A percentile compares a stretch with the other conserved stretches of the same genome.
These are phyloP conservation scores for Poicephalus meyeri DNA, from an alignment of 2,113 vertebrate genomes.

Conservation along the genomic window DNA sequence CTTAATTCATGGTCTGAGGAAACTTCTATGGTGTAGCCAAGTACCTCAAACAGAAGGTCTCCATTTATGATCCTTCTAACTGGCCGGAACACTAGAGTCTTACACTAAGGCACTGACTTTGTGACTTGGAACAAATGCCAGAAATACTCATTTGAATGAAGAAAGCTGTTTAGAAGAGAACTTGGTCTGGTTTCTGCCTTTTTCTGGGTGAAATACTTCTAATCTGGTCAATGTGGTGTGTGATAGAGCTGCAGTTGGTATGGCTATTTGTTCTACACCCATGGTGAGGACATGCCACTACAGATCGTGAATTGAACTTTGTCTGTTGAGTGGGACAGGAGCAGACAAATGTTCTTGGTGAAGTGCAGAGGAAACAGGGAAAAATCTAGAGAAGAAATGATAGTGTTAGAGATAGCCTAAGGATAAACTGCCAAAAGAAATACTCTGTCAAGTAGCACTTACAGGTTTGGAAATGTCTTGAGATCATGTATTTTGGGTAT, in stretches of 20 bases:
- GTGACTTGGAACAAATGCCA: background rate
- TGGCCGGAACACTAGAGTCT: background rate
- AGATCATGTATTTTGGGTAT: background rate
- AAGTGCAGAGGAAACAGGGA: background rate
- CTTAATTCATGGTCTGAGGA: background rate
- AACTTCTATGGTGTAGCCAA: background rate
- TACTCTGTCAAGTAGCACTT: background rate
- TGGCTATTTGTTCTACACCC: background rate
- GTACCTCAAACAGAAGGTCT: background rate
- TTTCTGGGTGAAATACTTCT: background rate
- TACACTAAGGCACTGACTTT: background rate
- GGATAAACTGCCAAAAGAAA: background rate
- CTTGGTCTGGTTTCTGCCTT: background rate
- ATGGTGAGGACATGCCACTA: background rate
- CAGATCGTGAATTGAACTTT: background rate
- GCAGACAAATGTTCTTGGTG: background rate
- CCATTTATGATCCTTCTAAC: accelerated
- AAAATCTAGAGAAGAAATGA: background rate
- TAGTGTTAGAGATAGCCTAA: background rate
- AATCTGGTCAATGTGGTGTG: background rate
- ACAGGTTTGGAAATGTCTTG: background rate
- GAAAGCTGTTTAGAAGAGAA: background rate
- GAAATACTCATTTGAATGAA: background rate
- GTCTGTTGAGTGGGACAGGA: background rate
- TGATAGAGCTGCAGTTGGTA: background rate